Evolutionary conservation across 2,888 invertebrate genomes (phyloP), one percentile per base, ranked within the genome.

Genomic region (Dynastes tityus): DNA sequence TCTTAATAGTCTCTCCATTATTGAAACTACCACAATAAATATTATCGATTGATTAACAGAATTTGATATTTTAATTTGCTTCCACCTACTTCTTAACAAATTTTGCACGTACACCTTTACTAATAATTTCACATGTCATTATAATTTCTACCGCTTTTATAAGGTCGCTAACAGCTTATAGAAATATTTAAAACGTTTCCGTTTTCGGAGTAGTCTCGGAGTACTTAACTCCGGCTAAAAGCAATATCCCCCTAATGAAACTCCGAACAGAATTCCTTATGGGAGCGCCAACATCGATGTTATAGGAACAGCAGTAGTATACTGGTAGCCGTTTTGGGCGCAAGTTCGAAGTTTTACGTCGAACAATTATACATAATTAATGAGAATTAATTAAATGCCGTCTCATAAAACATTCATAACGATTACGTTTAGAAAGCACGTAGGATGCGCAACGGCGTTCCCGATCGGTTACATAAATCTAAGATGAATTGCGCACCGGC

Each of bases 361-460:
- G 67, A 67, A 67, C 67, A 67, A 67, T 67, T 67, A 67, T 67
- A 67, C 67, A 67, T 67, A 49, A 67, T 67, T 67, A 67, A 67
- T 67, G 67, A 49, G 67, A 67, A 67, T 67, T 67, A 67, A 67
- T 67, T 67, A 67, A 67, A 67, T 49, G 49, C 45, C 22, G 45
- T 45, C 67, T 22, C 45, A 22, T 67, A 67, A 67, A 67, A 67
- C 67, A 67, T 67, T 49, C 67, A 40, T 67, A 67, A 67, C 67
- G 67, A 67, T 49, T 67, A 45, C 67, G 49, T 67, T 67, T 32
- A 27, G 49, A 27, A 45, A 49, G 45, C 67, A 67, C 67, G 67
- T 67, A 49, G 45, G 27, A 49, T 27, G 67, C 27, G 22, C 45
- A 16, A 27, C 63, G 63, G 63, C 27, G 63, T n/a, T 13, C 63